Evolutionary conservation across 2,113 vertebrate genomes (phyloP).

Genomic region (Jaculus jaculus): DNA sequence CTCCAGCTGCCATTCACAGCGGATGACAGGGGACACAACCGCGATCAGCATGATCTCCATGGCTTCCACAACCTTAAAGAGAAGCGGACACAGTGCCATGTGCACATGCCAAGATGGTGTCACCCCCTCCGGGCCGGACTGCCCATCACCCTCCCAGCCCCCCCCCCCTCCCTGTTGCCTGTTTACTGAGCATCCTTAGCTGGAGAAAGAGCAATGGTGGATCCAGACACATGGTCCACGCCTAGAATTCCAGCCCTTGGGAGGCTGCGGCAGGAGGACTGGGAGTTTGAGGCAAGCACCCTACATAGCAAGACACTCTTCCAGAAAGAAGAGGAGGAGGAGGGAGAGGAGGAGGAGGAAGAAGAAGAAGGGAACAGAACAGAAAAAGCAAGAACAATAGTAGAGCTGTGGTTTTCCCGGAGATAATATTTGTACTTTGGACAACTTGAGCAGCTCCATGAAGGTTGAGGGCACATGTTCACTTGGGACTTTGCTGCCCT

Average conservation of each 20-base stretch:
- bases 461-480: neutral
- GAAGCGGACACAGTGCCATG: accelerated
- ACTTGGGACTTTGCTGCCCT: neutral
- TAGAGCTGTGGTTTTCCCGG: neutral
- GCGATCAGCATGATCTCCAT: slow-evolving; percentile 99
- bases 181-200: neutral
- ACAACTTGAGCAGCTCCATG: neutral
- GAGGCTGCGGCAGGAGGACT: neutral
- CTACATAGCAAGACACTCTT: neutral
- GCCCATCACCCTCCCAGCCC: neutral
- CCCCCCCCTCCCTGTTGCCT: neutral
- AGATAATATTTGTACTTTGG: neutral
- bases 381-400: neutral
- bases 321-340: neutral
- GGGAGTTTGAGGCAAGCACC: neutral
- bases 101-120: neutral
- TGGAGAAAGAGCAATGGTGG: neutral
- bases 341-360: neutral
- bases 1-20: slow-evolving; percentile 94
- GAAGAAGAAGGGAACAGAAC: neutral
- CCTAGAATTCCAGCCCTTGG: no score
- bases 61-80: slow-evolving; percentile 91
- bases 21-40: slow-evolving; percentile 92
- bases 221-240: neutral
- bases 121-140: neutral